Conservation (phyloP, 37 sponge, comb jelly and placozoan species). For the Petrosia ficiformis region DNA sequence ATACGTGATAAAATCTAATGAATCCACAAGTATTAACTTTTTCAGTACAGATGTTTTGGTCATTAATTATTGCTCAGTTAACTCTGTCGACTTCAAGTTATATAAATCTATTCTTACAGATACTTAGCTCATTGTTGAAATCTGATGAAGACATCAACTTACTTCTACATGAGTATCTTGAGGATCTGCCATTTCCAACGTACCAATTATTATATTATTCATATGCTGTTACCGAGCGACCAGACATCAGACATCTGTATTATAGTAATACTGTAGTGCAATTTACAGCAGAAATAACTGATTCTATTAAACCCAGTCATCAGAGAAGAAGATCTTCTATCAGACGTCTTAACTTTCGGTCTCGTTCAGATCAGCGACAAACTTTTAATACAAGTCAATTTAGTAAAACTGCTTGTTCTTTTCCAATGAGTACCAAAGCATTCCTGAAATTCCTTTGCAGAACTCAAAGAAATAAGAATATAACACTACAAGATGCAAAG, state of each 20-base stretch:
- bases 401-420: not conserved
- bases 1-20: too few relatives aligned
- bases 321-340: not conserved
- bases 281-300: not conserved
- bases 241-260: constrained; percentile 19
- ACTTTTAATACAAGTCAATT: not conserved
- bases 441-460: constrained; percentile 31
- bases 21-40: too few relatives aligned
- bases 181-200: not conserved
- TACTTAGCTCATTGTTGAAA: not conserved
- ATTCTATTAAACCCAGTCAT: not conserved
- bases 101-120: too few relatives aligned
- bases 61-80: too few relatives aligned
- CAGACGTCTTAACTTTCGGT: not conserved
- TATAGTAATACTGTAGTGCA: not conserved
- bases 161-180: not conserved
- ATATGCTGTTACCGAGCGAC: constrained; percentile 4
- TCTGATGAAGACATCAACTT: not conserved
- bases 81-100: too few relatives aligned
- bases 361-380: not conserved
- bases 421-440: constrained; percentile 22
- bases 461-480: constrained; percentile 10
- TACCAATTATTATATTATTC: constrained; percentile 38
- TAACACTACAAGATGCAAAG: constrained; percentile 8
- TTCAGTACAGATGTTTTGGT: too few relatives aligned